Conservation (phyloP, 2,797 vertebrate species). For the Chrosomus eos region DNA sequence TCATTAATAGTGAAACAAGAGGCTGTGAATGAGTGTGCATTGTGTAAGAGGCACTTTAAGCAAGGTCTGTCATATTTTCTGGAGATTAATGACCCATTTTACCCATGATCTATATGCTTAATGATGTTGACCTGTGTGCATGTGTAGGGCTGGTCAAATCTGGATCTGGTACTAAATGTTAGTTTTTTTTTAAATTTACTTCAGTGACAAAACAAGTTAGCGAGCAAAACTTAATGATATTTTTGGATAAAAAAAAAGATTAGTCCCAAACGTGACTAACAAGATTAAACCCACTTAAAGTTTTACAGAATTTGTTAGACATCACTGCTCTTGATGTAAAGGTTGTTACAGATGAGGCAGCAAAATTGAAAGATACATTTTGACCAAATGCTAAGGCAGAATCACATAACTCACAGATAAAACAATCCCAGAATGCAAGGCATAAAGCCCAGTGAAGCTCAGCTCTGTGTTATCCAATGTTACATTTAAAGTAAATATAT, state of each 20-base stretch:
- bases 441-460: background rate
- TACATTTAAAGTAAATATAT: too few species aligned
- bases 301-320: background rate
- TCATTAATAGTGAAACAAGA: background rate
- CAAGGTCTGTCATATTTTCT: conserved; percentile 7
- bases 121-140: background rate
- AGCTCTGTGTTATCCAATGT: too few species aligned
- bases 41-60: conserved; percentile 26
- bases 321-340: background rate
- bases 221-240: background rate
- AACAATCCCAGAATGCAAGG: background rate
- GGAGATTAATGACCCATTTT: conserved; percentile 32
- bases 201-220: background rate
- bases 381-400: background rate
- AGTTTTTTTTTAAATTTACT: too few species aligned
- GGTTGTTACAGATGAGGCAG: background rate
- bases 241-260: background rate
- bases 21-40: background rate
- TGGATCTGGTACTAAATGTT: background rate
- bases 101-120: conserved; percentile 10
- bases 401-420: background rate
- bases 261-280: background rate
- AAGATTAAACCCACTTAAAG: too few species aligned
- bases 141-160: background rate
- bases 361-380: background rate